These are phyloP conservation scores for Arremon brunneinucha DNA, from an alignment of 2,797 vertebrate species.

Conservation along the genomic window DNA sequence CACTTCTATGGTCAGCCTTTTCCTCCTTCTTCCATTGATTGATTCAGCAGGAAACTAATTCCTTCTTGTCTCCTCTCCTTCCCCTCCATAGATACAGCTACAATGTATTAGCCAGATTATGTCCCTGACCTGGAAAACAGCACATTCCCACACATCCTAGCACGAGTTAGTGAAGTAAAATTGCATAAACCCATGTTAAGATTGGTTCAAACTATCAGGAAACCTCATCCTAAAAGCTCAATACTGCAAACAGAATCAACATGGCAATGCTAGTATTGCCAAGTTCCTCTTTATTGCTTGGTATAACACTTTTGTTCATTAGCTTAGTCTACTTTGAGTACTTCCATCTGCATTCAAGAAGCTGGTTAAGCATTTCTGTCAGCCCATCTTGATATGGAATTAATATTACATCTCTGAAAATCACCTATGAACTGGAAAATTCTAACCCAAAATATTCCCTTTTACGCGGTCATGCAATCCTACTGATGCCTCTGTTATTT, in stretches of 20 bases:
- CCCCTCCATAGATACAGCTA: not conserved
- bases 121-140: not conserved
- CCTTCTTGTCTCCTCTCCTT: not conserved
- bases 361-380: not conserved
- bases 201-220: not conserved
- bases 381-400: not conserved
- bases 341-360: not conserved
- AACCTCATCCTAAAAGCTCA: not conserved
- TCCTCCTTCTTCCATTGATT: not conserved
- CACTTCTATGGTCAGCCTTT: not conserved
- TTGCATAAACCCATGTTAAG: not conserved
- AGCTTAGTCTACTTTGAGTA: not conserved
- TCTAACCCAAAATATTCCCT: not conserved
- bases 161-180: not conserved
- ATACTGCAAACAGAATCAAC: not conserved
- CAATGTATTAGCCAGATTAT: not conserved
- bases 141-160: accelerated
- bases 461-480: not conserved
- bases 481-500: not conserved
- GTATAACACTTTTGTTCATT: not conserved
- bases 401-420: not conserved
- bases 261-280: not conserved
- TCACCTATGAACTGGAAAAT: not conserved
- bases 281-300: not conserved
- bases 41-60: not conserved